phyloP scores from a whole-genome alignment of 1,140 invertebrate species.

The Notospermus geniculatus region DNA sequence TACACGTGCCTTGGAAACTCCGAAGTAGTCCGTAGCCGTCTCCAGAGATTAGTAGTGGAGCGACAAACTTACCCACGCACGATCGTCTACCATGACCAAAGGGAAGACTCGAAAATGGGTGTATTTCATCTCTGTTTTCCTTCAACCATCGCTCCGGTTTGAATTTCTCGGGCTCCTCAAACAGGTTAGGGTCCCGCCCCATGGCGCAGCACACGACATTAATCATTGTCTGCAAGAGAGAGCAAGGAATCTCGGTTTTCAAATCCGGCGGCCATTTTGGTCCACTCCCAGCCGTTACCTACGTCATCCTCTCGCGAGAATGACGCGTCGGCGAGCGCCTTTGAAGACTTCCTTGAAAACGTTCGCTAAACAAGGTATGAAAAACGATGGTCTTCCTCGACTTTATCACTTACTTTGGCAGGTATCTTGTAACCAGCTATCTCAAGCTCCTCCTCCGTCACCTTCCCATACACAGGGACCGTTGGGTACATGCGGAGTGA shows the following conservation, averaged over 20 bases:
- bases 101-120: constrained; percentile 37
- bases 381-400: neutral
- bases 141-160: constrained; percentile 1
- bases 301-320: no score
- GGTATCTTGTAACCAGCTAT: neutral
- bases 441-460: neutral
- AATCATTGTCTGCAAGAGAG: constrained; percentile 4
- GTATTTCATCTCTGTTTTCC: constrained; percentile 22
- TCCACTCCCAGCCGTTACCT: no score
- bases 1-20: no score
- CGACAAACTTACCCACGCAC: constrained; percentile 35
- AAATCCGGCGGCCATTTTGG: no score
- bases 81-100: constrained; percentile 38
- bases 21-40: no score
- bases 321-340: no score
- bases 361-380: neutral
- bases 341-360: no score
- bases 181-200: constrained; percentile 8
- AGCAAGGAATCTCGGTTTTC: neutral
- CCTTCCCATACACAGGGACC: neutral
- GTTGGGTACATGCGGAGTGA: constrained; percentile 6
- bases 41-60: no score
- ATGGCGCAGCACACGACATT: constrained; percentile 8
- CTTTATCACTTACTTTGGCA: neutral
- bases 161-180: constrained; percentile 5